Conservation (phyloP, 1,140 invertebrate species). For the Calycopis cecrops region DNA sequence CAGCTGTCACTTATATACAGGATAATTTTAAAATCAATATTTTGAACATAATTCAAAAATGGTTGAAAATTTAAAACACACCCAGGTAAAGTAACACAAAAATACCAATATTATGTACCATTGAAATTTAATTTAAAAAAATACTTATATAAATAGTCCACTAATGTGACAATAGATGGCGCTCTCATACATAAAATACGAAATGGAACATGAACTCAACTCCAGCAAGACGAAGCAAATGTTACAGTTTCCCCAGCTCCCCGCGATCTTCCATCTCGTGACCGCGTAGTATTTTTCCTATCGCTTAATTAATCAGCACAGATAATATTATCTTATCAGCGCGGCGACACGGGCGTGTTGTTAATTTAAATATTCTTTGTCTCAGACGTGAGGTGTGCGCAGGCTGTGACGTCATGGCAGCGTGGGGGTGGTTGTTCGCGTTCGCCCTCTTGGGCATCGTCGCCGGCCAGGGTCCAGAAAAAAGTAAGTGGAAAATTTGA, state of each 20-base stretch:
- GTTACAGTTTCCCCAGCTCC: slow-evolving; percentile 8
- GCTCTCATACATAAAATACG: too few species aligned
- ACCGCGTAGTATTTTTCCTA: slow-evolving; percentile 62
- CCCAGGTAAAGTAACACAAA: too few species aligned
- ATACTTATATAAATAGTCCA: too few species aligned
- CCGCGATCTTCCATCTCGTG: slow-evolving; percentile 49
- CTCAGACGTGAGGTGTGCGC: slow-evolving; percentile 39
- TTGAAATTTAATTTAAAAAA: too few species aligned
- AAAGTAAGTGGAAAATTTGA: slow-evolving; percentile 41
- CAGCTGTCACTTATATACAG: too few species aligned
- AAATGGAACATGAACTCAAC: too few species aligned
- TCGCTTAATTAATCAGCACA: slow-evolving; percentile 59
- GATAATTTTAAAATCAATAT: too few species aligned
- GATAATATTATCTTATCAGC: slow-evolving; percentile 61
- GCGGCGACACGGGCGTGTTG: slow-evolving; percentile 26
- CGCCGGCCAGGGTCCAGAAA: slow-evolving; percentile 53
- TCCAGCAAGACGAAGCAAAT: too few species aligned
- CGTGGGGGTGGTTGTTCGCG: slow-evolving; percentile 30
- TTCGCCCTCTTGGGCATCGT: slow-evolving; percentile 37
- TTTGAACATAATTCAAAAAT: too few species aligned
- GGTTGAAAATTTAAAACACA: too few species aligned
- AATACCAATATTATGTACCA: too few species aligned
- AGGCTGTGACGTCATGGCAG: slow-evolving; percentile 39
- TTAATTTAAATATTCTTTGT: slow-evolving; percentile 46
- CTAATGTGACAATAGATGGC: too few species aligned